These are phyloP conservation scores for Argyresthia albistria DNA, from an alignment of 2,888 invertebrate genomes.

Conservation along the genomic window DNA sequence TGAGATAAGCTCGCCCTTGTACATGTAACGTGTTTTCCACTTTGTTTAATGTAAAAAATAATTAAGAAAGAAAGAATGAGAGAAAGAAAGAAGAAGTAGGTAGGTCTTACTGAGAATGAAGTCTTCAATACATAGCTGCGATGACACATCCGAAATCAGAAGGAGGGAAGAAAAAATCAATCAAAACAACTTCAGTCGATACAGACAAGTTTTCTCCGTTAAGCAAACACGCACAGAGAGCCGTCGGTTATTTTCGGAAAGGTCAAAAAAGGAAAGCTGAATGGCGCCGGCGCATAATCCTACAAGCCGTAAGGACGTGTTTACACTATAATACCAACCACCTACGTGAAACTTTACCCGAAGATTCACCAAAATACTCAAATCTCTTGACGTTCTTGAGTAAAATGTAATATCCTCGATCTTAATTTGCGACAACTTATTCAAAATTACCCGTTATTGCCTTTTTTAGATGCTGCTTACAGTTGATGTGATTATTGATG, in stretches of 20 bases:
- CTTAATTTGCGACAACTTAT: slow-evolving; percentile 16
- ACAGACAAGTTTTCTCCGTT: slow-evolving; percentile 5
- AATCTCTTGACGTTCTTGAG: too few species aligned
- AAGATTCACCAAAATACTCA: background rate
- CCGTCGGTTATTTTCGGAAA: slow-evolving; percentile 33
- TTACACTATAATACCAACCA: background rate
- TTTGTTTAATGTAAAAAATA: too few species aligned
- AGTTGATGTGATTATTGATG: too few species aligned
- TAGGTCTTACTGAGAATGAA: too few species aligned
- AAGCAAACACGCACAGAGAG: slow-evolving; percentile 10
- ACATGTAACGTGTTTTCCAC: too few species aligned
- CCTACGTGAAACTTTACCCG: background rate
- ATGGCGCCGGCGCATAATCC: slow-evolving; percentile 9
- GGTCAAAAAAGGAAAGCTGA: slow-evolving; percentile 54
- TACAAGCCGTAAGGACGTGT: slow-evolving; percentile 1
- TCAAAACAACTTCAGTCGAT: background rate
- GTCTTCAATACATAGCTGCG: too few species aligned
- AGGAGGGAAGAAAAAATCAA: too few species aligned
- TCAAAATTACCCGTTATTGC: background rate
- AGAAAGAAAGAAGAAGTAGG: too few species aligned
- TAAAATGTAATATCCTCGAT: slow-evolving; percentile 18
- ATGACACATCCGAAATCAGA: too few species aligned
- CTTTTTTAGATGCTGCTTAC: background rate
- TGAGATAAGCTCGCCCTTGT: too few species aligned
- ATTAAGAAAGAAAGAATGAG: too few species aligned